Conservation (phyloP, 1,140 invertebrate genomes). For the Papilio polytes region DNA sequence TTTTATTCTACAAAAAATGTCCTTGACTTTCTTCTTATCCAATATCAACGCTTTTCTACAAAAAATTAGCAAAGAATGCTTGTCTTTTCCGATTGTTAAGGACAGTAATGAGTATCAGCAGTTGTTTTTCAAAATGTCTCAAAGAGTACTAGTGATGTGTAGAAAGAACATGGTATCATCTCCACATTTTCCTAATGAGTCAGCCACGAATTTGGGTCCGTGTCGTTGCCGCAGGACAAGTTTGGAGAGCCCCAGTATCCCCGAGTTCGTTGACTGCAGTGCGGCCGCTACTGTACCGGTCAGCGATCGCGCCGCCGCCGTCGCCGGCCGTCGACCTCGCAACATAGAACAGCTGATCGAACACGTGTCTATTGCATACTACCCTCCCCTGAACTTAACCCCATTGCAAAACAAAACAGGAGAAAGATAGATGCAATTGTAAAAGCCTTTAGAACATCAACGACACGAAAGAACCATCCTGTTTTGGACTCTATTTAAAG, state of each 20-base stretch:
- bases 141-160: too few species aligned
- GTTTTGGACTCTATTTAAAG: neutral
- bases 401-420: neutral
- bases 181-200: conserved; percentile 1
- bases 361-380: neutral
- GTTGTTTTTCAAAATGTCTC: neutral
- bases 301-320: conserved; percentile 30
- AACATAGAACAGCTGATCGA: conserved; percentile 26
- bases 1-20: neutral
- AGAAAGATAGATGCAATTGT: neutral
- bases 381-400: neutral
- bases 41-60: neutral
- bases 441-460: neutral
- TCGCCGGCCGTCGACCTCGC: conserved; percentile 30
- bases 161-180: conserved; percentile 1
- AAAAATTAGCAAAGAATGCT: neutral
- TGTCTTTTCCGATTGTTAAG: neutral
- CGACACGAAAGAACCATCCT: neutral
- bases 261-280: conserved; percentile 28
- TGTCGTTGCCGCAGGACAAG: conserved; percentile 2
- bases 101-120: neutral
- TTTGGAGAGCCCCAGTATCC: conserved; percentile 25
- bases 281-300: conserved; percentile 31
- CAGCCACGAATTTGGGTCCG: conserved; percentile 24
- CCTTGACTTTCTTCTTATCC: neutral